phyloP scores from a whole-genome alignment of 2,888 invertebrate species.

The Argynnis bischoffii region DNA sequence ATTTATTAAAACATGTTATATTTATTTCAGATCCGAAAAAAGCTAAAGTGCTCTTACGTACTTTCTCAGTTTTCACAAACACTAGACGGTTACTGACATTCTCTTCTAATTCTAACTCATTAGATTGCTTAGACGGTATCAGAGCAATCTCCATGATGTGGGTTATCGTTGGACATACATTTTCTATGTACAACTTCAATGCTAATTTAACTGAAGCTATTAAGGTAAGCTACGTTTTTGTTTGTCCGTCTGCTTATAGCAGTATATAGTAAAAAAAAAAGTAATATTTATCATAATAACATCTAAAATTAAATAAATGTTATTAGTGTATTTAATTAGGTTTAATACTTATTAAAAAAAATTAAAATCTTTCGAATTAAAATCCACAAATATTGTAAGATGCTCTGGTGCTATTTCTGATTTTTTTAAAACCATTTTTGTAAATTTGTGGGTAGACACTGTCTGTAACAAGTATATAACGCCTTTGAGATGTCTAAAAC shows the following conservation, averaged over 20 bases:
- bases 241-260: neutral
- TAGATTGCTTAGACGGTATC: constrained; percentile 75
- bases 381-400: too few species aligned
- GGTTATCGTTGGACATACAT: constrained; percentile 73
- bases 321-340: too few species aligned
- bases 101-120: constrained; percentile 53
- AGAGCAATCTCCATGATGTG: constrained; percentile 74
- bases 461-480: too few species aligned
- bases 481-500: too few species aligned
- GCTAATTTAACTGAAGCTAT: constrained; percentile 51
- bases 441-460: too few species aligned
- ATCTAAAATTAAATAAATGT: too few species aligned
- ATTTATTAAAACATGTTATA: neutral
- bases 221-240: constrained; percentile 45
- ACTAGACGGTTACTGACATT: constrained; percentile 63
- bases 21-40: constrained; percentile 53
- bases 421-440: too few species aligned
- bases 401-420: too few species aligned
- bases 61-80: constrained; percentile 67
- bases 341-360: too few species aligned
- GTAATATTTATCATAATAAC: too few species aligned
- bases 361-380: too few species aligned
- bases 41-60: constrained; percentile 47
- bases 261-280: too few species aligned
- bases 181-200: constrained; percentile 43